Base-by-base conservation (phyloP, 2,888 invertebrate genomes). In the Byasa hedistus region DNA sequence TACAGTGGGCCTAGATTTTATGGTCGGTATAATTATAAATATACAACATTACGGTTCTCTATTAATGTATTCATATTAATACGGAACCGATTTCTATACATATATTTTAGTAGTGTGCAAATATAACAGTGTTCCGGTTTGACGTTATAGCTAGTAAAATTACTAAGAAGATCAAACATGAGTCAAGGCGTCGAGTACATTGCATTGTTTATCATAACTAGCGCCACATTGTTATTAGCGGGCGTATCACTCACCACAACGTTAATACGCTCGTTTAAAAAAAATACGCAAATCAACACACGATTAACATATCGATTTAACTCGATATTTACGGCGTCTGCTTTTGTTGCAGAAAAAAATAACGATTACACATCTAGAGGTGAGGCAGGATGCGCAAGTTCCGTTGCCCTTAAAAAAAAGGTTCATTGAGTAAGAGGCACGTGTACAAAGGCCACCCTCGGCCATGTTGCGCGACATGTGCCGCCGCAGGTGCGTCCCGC, bases 401-500 rank as follows among this genome's bases (percentile, higher is more conserved):
- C 67, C 67, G 67, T 60, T 67, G 63, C 54, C 61, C 15, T 64
- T 36, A 66, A 61, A 62, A 62, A 59, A 68, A 52, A 55, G 23
- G 36, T 44, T 58, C 58, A 65, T 65, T 65, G 61, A 51, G 62
- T 61, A 64, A 64, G 39, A 65, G 61, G 65, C 68, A 64, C 64
- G 64, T 64, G 65, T 61, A 58, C 51, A 62, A 54, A 54, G 57
- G 61, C 61, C 52, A 57, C 61, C 57, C 60, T 60, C 55, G 60
- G 65, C 61, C 66, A 63, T 59, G 63, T 57, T 24, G 22, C 68
- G 69, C 70, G 75, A 72, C 79, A 78, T 78, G 76, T 79, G 80
- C 72, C 56, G 64, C 72, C 77, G 75, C 76, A 81, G 80, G 79
- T 81, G 82, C 67, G 73, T 66, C 76, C 76, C 76, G 73, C 76